Evolutionary conservation across 2,113 vertebrate genomes (phyloP).

Genomic region (Aramus guarauna): DNA sequence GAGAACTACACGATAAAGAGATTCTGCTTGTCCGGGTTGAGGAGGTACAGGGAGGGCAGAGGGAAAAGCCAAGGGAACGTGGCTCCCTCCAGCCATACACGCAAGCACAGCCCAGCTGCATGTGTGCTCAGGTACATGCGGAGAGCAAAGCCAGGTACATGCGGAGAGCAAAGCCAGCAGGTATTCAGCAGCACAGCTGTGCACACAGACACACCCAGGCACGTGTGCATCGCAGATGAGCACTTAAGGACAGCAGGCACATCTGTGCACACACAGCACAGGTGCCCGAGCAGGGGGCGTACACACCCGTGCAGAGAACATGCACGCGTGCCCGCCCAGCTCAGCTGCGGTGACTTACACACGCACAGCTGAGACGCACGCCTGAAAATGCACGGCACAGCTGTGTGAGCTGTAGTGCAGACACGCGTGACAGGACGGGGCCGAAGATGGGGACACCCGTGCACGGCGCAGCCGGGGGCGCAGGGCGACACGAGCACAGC

Average conservation of each 20-base stretch:
- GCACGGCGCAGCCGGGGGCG: not conserved
- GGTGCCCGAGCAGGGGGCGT: not conserved
- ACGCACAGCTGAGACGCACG: fast-evolving
- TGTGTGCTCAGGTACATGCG: fast-evolving
- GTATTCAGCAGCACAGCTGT: not conserved
- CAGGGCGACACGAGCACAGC: not conserved
- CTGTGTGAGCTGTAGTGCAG: not conserved
- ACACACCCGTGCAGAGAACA: not conserved
- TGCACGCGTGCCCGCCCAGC: not conserved
- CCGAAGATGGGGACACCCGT: not conserved
- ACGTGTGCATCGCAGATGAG: not conserved
- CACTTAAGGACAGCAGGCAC: fast-evolving
- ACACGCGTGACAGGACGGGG: not conserved
- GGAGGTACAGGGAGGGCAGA: too few species aligned
- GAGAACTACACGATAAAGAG: not conserved
- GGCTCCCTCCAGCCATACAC: fast-evolving
- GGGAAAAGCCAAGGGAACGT: too few species aligned
- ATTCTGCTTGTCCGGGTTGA: fast-evolving
- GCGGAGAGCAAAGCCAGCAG: not conserved
- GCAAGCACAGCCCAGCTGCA: too few species aligned
- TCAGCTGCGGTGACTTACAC: not conserved
- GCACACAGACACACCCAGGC: fast-evolving
- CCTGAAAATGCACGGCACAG: not conserved
- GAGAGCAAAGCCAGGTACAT: fast-evolving
- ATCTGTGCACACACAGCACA: not conserved